A percentile compares a stretch with the other conserved stretches of the same genome.
phyloP scores from a whole-genome alignment of 1,140 invertebrate genomes.

The Potamilus streckersoni region DNA sequence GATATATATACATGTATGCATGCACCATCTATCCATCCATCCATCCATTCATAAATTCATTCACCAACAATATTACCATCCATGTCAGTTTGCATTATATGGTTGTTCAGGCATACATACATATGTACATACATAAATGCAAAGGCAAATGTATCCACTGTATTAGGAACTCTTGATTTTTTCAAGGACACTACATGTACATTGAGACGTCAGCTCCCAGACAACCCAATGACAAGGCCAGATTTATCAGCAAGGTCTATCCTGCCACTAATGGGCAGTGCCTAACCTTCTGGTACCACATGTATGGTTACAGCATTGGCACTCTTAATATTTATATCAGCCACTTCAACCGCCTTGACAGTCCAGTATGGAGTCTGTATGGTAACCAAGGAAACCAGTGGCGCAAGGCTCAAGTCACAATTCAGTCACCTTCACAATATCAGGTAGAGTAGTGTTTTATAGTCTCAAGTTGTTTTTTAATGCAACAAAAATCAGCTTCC shows the following conservation, averaged over 20 bases:
- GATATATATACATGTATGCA: too few relatives aligned
- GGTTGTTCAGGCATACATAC: too few relatives aligned
- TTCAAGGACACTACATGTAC: slow-evolving; percentile 56
- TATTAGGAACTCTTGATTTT: not conserved
- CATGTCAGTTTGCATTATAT: too few relatives aligned
- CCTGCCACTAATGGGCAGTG: slow-evolving; percentile 45
- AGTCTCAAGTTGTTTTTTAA: too few relatives aligned
- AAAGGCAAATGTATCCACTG: too few relatives aligned
- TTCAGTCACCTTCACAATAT: slow-evolving; percentile 43
- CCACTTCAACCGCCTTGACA: slow-evolving; percentile 37
- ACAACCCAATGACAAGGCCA: slow-evolving; percentile 52
- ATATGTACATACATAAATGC: too few relatives aligned
- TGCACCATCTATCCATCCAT: too few relatives aligned
- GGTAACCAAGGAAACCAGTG: slow-evolving; percentile 61
- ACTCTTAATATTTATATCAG: slow-evolving; percentile 50
- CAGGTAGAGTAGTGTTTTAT: slow-evolving; percentile 34
- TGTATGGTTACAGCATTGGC: slow-evolving; percentile 74
- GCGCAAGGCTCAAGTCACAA: slow-evolving; percentile 48
- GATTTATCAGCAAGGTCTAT: slow-evolving; percentile 49
- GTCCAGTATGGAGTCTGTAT: slow-evolving; percentile 46
- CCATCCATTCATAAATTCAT: too few relatives aligned
- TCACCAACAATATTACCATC: too few relatives aligned
- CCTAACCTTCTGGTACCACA: slow-evolving; percentile 78
- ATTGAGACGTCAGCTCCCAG: slow-evolving; percentile 57
- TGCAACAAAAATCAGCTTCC: too few relatives aligned